phyloP scores from a whole-genome alignment of 2,797 vertebrate species.

The Poeciliopsis presidionis region DNA sequence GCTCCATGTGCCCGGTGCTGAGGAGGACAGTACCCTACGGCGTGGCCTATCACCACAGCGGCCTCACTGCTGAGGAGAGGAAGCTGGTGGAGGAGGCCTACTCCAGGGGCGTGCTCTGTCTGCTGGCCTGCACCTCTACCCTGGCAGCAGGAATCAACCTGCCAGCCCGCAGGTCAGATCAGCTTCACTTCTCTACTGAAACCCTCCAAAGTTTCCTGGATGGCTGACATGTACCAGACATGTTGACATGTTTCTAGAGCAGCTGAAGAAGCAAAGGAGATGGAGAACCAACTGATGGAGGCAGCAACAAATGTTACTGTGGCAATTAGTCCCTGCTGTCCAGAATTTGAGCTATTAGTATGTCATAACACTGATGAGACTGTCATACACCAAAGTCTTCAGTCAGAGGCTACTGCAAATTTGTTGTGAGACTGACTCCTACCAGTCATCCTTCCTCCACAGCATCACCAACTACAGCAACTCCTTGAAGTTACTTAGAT shows the following conservation, averaged over 20 bases:
- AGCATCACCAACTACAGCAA: neutral
- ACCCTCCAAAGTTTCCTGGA: neutral
- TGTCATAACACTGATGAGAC: too few relatives aligned
- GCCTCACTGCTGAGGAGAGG: slow-evolving; percentile 91
- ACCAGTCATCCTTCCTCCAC: neutral
- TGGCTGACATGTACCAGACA: too few relatives aligned
- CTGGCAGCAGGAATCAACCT: slow-evolving; percentile 95
- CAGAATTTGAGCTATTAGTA: too few relatives aligned
- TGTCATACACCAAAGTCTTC: too few relatives aligned
- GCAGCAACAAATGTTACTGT: too few relatives aligned
- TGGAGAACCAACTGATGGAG: too few relatives aligned
- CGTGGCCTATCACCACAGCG: slow-evolving; percentile 94
- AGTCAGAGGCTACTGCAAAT: too few relatives aligned
- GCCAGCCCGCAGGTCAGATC: slow-evolving; percentile 87
- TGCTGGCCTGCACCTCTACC: slow-evolving; percentile 94
- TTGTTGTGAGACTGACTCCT: too few relatives aligned
- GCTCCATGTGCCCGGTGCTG: slow-evolving; percentile 87
- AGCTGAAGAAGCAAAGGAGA: too few relatives aligned
- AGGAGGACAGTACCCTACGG: slow-evolving; percentile 87
- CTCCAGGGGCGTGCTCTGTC: slow-evolving; percentile 87
- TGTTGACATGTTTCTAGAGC: too few relatives aligned
- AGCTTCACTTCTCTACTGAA: neutral
- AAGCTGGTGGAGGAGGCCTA: slow-evolving; percentile 93
- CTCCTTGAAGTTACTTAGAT: neutral
- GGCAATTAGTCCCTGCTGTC: too few relatives aligned